Evolutionary conservation across 2,888 invertebrate species (phyloP), one percentile per base, ranked within the genome.

Genomic region (Ornithoptera alexandrae): DNA sequence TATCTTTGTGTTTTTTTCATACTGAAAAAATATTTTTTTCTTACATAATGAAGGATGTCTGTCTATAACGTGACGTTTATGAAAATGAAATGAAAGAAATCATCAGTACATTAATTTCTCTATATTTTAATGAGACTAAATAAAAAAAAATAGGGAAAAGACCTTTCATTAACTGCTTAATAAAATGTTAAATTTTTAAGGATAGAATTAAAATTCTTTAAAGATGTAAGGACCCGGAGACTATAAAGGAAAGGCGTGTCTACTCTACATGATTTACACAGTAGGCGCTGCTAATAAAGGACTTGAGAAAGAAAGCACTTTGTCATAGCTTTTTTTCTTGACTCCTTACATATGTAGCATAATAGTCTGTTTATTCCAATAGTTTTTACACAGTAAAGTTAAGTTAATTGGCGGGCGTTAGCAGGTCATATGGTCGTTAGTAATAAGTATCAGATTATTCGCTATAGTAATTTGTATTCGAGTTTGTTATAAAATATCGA

Each of bases 231-330:
- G 71, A 69, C 67, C 39, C n/a, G 71, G 65, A 68, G 56, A 62
- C 65, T 42, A 69, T 61, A 60, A 68, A 69, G 50, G 42, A 46
- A 76, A 77, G 78, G 76, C 76, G 76, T 78, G 78, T 81, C 79
- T 81, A 76, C 78, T 78, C 79, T 76, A 74, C 78, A 76, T 75
- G 77, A 78, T 75, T 77, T 74, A 77, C 75, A 74, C 76, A 73
- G 67, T 69, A 76, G 81, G 76, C 77, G 77, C 77, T 75, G 77
- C 80, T 87, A 87, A 87, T 86, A 87, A 86, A 86, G 81, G 84
- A 78, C 79, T 75, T 76, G 78, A 81, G 79, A 78, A 76, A 78
- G 82, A 77, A 73, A 76, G 79, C 83, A 85, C 84, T 85, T 82
- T 82, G 81, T 84, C 83, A 86, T 77, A 73, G 70, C 77, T 80